Evolutionary conservation across 2,113 vertebrate species (phyloP).

Genomic region (Notiomystis cincta): DNA sequence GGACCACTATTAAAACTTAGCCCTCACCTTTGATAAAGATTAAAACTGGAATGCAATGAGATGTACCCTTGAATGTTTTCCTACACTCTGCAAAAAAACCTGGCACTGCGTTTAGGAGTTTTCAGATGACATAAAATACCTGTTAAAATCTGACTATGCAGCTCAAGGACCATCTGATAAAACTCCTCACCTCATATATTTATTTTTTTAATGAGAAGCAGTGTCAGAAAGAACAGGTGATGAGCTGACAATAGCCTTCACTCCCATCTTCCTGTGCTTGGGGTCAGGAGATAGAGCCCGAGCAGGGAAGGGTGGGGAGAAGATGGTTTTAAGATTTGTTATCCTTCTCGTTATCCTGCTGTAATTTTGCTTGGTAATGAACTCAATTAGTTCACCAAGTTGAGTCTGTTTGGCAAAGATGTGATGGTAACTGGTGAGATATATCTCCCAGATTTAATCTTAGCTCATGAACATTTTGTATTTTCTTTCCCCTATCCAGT

Average conservation of each 20-base stretch:
- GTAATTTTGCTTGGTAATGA: neutral
- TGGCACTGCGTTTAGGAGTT: neutral
- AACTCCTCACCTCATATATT: neutral
- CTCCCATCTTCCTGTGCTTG: fast-evolving
- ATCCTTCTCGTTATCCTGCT: neutral
- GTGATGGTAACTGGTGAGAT: neutral
- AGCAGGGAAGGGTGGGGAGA: neutral
- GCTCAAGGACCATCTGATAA: neutral
- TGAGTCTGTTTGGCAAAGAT: neutral
- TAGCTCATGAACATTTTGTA: neutral
- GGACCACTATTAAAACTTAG: neutral
- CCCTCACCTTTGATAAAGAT: neutral
- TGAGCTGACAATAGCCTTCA: neutral
- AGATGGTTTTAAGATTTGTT: neutral
- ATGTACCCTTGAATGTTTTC: neutral
- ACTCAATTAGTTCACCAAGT: neutral
- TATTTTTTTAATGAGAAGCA: neutral
- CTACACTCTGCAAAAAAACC: neutral
- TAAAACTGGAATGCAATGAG: neutral
- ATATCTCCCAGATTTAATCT: neutral
- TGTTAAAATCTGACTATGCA: neutral
- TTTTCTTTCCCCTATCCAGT: neutral
- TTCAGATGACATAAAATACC: neutral
- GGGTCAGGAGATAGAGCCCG: fast-evolving
- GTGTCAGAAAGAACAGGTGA: neutral